Conservation (phyloP, 2,797 vertebrate genomes). For the Phrynocephalus forsythii region DNA sequence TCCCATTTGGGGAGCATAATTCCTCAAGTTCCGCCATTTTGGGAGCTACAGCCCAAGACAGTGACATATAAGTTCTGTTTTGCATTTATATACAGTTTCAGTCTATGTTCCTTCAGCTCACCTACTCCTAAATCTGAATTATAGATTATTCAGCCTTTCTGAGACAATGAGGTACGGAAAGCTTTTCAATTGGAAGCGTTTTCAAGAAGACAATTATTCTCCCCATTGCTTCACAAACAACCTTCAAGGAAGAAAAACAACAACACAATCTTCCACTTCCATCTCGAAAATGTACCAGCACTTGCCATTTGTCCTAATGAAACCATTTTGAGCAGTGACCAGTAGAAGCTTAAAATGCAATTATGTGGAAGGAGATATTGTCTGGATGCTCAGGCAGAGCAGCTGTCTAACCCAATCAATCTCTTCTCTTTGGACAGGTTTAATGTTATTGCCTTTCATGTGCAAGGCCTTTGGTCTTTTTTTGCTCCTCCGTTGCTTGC, state of each 20-base stretch:
- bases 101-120: too few relatives aligned
- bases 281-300: background rate
- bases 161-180: background rate
- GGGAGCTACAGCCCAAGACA: too few relatives aligned
- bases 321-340: slow-evolving; percentile 27
- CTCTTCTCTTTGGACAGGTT: slow-evolving; percentile 44
- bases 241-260: background rate
- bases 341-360: slow-evolving; percentile 52
- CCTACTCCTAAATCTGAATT: too few relatives aligned
- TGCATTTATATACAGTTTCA: too few relatives aligned
- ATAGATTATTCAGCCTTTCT: too few relatives aligned
- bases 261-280: too few relatives aligned
- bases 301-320: slow-evolving; percentile 18
- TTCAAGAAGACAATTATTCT: background rate
- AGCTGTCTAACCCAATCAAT: slow-evolving; percentile 26
- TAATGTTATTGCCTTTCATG: slow-evolving; percentile 19
- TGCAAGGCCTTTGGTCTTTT: background rate
- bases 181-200: too few relatives aligned
- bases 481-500: accelerated
- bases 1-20: too few relatives aligned
- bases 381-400: slow-evolving; percentile 4
- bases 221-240: background rate
- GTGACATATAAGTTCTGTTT: too few relatives aligned
- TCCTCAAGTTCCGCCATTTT: too few relatives aligned
- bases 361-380: slow-evolving; percentile 19